Evolutionary conservation across 2,797 vertebrate species (phyloP).

Genomic region (Bucorvus abyssinicus): DNA sequence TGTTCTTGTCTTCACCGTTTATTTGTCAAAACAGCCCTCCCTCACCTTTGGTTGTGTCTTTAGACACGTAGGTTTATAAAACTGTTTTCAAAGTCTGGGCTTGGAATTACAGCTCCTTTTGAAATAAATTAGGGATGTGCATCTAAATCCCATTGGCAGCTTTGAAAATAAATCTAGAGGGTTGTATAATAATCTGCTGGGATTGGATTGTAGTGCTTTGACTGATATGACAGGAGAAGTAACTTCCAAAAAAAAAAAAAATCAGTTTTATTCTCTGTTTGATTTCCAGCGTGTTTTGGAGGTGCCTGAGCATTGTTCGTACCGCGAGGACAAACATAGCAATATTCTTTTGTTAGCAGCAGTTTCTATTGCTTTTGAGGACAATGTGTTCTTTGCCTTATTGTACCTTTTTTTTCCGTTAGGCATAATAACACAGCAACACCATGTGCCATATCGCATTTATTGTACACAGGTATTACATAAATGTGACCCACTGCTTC

Average conservation of each 20-base stretch:
- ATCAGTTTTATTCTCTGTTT: background rate
- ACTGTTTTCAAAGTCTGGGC: background rate
- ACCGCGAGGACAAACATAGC: background rate
- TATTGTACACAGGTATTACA: background rate
- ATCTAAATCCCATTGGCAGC: slow-evolving; percentile 17
- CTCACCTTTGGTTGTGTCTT: background rate
- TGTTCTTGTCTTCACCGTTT: background rate
- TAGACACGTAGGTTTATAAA: background rate
- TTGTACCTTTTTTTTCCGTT: background rate
- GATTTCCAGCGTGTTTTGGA: background rate
- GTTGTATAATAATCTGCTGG: slow-evolving; percentile 15
- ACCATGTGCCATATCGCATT: background rate
- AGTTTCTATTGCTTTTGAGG: background rate
- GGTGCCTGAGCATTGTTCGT: background rate
- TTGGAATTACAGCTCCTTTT: background rate
- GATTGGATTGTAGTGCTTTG: background rate
- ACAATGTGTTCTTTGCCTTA: background rate
- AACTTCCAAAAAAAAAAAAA: background rate
- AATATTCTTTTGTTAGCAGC: background rate
- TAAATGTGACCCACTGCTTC: background rate
- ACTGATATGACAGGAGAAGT: background rate
- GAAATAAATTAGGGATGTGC: background rate
- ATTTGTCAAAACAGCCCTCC: background rate
- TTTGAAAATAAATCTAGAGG: too few species aligned
- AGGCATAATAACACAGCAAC: background rate